Conservation (phyloP, 2,113 vertebrate genomes). For the Pangasianodon hypophthalmus region DNA sequence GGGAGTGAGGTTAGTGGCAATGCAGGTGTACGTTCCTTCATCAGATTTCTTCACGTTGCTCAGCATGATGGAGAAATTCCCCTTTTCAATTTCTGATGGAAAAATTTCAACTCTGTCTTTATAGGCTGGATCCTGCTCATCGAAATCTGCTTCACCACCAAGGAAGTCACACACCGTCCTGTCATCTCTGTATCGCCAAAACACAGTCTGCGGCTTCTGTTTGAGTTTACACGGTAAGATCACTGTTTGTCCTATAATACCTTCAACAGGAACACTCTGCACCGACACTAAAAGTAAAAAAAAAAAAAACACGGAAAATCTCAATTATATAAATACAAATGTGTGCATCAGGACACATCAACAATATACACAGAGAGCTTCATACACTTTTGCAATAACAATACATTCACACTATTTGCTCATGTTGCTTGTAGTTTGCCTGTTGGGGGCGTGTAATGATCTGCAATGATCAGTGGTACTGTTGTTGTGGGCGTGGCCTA, state of each 20-base stretch:
- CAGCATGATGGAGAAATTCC: neutral
- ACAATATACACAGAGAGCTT: neutral
- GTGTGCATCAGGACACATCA: neutral
- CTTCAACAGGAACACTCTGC: neutral
- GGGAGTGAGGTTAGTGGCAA: accelerated
- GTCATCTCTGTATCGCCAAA: neutral
- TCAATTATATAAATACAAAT: neutral
- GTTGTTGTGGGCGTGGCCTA: too few species aligned
- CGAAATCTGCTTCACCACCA: neutral
- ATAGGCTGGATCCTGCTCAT: neutral
- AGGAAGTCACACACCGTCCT: neutral
- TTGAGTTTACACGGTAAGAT: neutral
- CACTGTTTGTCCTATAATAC: neutral
- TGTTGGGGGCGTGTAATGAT: too few species aligned
- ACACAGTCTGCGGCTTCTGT: neutral
- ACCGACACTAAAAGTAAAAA: neutral
- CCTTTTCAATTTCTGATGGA: neutral
- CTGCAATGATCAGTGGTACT: too few species aligned
- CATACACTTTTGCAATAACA: neutral
- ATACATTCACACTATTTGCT: neutral
- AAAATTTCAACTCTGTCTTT: too few species aligned
- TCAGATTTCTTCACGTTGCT: neutral
- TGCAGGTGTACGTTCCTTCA: neutral
- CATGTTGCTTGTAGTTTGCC: too few species aligned
- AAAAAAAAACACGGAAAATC: neutral